A percentile compares a stretch with the other conserved stretches of the same genome.
Evolutionary conservation across 2,888 invertebrate genomes (phyloP).

Genomic region (Strigamia transsilvanica): DNA sequence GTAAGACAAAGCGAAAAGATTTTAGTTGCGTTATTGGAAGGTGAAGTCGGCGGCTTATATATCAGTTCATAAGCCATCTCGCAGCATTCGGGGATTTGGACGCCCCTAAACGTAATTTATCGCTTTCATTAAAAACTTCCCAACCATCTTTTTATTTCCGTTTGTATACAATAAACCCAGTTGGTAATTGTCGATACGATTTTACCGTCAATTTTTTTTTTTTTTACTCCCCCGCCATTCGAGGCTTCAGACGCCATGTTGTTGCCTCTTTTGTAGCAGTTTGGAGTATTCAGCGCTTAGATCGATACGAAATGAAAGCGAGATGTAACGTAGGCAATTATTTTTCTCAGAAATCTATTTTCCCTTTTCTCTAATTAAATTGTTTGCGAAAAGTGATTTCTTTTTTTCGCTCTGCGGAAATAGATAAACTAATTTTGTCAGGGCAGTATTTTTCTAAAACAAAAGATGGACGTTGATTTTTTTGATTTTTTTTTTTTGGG

Average conservation of each 20-base stretch:
- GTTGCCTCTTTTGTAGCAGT: slow-evolving; percentile 2
- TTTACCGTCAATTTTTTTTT: neutral
- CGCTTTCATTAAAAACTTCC: slow-evolving; percentile 40
- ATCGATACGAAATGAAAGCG: slow-evolving; percentile 38
- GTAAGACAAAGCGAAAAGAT: slow-evolving; percentile 44
- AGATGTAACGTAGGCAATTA: slow-evolving; percentile 40
- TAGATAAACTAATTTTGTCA: neutral
- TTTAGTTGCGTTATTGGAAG: slow-evolving; percentile 29
- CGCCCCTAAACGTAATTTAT: slow-evolving; percentile 37
- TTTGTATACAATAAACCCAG: neutral
- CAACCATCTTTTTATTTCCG: slow-evolving; percentile 2
- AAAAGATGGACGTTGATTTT: neutral
- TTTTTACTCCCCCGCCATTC: too few relatives aligned
- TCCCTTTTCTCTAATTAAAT: slow-evolving; percentile 17
- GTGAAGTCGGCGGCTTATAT: slow-evolving; percentile 37
- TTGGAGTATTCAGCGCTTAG: neutral
- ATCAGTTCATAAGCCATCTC: slow-evolving; percentile 49
- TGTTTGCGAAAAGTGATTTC: neutral
- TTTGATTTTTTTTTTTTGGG: neutral
- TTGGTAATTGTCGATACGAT: neutral
- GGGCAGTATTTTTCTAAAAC: neutral
- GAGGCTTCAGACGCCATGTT: neutral
- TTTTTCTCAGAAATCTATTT: neutral
- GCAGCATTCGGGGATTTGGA: slow-evolving; percentile 46
- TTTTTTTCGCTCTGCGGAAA: neutral